Evolutionary conservation across 2,888 invertebrate genomes (phyloP).

Genomic region (Oxyteleia sp.): DNA sequence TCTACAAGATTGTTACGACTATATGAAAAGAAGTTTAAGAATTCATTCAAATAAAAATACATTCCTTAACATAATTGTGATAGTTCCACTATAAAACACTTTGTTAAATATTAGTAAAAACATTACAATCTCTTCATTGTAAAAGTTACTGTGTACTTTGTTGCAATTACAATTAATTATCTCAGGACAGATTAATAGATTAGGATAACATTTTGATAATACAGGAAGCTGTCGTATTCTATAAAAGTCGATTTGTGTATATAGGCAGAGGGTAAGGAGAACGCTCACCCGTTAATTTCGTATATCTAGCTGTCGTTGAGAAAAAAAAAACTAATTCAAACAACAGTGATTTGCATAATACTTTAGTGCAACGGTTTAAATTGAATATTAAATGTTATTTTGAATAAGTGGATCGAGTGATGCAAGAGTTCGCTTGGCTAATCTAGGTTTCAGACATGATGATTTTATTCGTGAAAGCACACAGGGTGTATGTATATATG

Average conservation of each 20-base stretch:
- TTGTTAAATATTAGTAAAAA: too few relatives aligned
- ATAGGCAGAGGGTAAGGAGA: not conserved
- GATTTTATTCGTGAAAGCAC: too few relatives aligned
- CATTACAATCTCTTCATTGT: too few relatives aligned
- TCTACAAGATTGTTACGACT: too few relatives aligned
- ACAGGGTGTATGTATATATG: too few relatives aligned
- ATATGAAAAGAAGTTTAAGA: too few relatives aligned
- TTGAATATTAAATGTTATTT: slow-evolving; percentile 42
- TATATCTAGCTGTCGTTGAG: slow-evolving; percentile 2
- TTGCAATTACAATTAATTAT: too few relatives aligned
- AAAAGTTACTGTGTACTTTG: too few relatives aligned
- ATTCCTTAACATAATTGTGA: too few relatives aligned
- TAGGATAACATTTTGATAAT: not conserved
- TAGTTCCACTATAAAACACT: too few relatives aligned
- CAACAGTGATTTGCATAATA: slow-evolving; percentile 31
- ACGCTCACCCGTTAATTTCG: slow-evolving; percentile 21
- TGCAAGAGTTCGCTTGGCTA: slow-evolving; percentile 37
- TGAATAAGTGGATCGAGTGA: slow-evolving; percentile 36
- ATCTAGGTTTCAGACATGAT: slow-evolving; percentile 17
- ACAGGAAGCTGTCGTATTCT: not conserved
- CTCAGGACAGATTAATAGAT: too few relatives aligned
- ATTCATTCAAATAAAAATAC: too few relatives aligned
- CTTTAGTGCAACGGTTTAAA: slow-evolving; percentile 22
- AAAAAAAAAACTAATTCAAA: slow-evolving; percentile 4
- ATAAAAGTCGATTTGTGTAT: slow-evolving; percentile 4